Base-by-base conservation (phyloP, 2,797 vertebrate genomes). In the Poecilia picta region DNA sequence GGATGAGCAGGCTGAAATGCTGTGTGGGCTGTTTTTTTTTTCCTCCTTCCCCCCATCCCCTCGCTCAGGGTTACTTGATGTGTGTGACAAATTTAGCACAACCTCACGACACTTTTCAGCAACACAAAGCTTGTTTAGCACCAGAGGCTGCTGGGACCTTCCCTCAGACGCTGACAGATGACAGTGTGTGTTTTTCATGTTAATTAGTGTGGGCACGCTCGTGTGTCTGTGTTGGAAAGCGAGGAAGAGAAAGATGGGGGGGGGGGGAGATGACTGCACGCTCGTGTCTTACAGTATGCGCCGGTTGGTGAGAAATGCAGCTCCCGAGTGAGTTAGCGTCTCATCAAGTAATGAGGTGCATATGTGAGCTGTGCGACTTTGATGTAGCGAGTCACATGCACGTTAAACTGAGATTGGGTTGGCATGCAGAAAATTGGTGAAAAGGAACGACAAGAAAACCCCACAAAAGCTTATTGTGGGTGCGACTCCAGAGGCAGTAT, bases 271-370 rank as follows among this genome's bases (percentile, higher is more conserved):
- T 39, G 10, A 70, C 6, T 16, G 43, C 71, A 53, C 0, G 33
- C 74, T 41, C 41, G 53, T 33, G 76, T 74, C 28, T 43, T 62
- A 62, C 74, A 46, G 41, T 46, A 25, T 41, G 46, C 74, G 59
- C 33, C 12, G 49, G 75, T 64, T 79, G 23, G 76, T 8, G 76
- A 72, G 75, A 83, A 74, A 45, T 53, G 80, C 53, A 83, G 55
- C 87, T 83, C 83, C 78, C 31, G 20, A 70, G 86, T 46, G 87
- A 81, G 83, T 83, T 78, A 20, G 55, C 77, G 1, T 88, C 79
- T 88, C 89, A 89, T 93, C 84, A 88, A 80, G 81, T 90, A 93
- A 93, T 92, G 88, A 89, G 84, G 77, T 82, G 83, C 87, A 85
- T 83, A 83, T 88, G 89, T 75, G 88, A 88, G 46, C 36, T 15